Conservation (phyloP, 2,113 vertebrate genomes). For the Pteropus alecto region DNA sequence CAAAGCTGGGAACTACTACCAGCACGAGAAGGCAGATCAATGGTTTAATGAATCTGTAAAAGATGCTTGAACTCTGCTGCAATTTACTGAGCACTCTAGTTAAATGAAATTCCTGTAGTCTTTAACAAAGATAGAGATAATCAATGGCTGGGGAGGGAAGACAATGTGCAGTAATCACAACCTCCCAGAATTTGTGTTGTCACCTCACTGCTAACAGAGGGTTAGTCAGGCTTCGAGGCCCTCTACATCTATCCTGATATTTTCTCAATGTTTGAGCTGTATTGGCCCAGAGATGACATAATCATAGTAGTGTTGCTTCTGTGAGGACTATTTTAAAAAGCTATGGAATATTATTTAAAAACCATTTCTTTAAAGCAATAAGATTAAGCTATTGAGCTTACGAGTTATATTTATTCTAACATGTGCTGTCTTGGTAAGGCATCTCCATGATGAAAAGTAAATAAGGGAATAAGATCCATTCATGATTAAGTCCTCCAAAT, state of each 20-base stretch:
- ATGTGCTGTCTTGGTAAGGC: conserved; percentile 24
- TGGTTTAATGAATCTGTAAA: conserved; percentile 68
- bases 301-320: neutral
- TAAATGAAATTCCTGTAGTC: conserved; percentile 49
- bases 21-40: conserved; percentile 71
- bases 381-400: conserved; percentile 43
- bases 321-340: neutral
- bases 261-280: neutral
- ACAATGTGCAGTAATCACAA: conserved; percentile 7
- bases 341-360: conserved; percentile 15
- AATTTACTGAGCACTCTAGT: neutral
- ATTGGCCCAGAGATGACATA: neutral
- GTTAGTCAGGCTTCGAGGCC: neutral
- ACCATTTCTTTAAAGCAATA: conserved; percentile 44
- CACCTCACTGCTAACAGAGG: neutral
- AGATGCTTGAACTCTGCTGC: conserved; percentile 35
- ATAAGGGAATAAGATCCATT: conserved; percentile 51
- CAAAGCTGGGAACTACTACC: conserved; percentile 55
- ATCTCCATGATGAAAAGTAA: conserved; percentile 52
- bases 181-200: neutral
- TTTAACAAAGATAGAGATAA: conserved; percentile 54
- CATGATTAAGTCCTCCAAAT: conserved; percentile 69
- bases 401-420: conserved; percentile 58
- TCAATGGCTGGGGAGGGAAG: conserved; percentile 32
- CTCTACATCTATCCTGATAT: neutral